Evolutionary conservation across 2,113 vertebrate species (phyloP).

Genomic region (Rattus norvegicus): GRCr8 NC_086022.1:42435501-42436000

Average conservation of each 20-base stretch:
- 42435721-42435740: slow-evolving; percentile 37
- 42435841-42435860: neutral
- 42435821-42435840: neutral
- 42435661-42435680: neutral
- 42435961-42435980: neutral
- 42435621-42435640: neutral
- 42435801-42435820: neutral
- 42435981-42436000: neutral
- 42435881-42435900: neutral
- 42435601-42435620: neutral
- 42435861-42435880: neutral
- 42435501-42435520: neutral
- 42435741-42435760: slow-evolving; percentile 43
- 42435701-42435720: slow-evolving; percentile 44
- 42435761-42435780: slow-evolving; percentile 67
- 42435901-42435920: neutral
- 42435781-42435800: neutral
- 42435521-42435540: neutral
- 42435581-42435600: neutral
- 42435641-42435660: slow-evolving; percentile 26
- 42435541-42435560: neutral
- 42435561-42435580: neutral
- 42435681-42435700: neutral
- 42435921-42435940: neutral
- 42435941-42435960: neutral